A percentile compares a stretch with the other conserved stretches of the same genome.
These are phyloP conservation scores for Leptodactylus fuscus DNA, from an alignment of 2,113 vertebrate species.

Conservation along the genomic window DNA sequence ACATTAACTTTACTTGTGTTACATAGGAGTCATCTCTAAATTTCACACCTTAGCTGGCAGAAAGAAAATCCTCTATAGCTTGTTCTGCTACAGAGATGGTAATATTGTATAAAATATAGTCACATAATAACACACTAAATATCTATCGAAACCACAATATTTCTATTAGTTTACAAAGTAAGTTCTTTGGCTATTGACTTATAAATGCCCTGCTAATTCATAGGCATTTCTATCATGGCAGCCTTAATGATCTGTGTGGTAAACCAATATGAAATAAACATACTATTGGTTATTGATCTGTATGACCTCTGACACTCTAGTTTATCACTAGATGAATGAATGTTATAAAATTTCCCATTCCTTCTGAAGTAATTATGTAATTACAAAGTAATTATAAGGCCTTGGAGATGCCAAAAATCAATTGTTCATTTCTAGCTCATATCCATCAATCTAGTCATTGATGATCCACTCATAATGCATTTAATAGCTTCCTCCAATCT, in stretches of 20 bases:
- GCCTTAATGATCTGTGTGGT: neutral
- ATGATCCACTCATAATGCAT: neutral
- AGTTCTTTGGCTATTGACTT: neutral
- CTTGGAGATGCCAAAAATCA: neutral
- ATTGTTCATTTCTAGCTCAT: too few relatives aligned
- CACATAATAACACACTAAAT: neutral
- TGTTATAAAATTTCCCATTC: neutral
- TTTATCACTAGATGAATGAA: constrained; percentile 1
- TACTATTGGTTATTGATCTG: neutral
- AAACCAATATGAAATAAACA: neutral
- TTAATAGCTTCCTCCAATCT: neutral
- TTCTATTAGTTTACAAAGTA: neutral
- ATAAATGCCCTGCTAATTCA: neutral
- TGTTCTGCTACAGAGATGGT: neutral
- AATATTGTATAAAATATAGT: neutral
- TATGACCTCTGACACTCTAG: neutral
- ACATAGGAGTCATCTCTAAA: too few relatives aligned
- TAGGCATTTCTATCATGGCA: neutral
- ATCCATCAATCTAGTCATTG: too few relatives aligned
- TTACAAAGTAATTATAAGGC: neutral
- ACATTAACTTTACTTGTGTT: neutral
- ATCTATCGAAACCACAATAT: neutral
- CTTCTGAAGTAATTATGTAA: neutral
- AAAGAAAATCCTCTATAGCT: neutral
- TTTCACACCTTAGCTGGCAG: neutral